Percentiles rank a stretch among this genome's conserved stretches.
phyloP scores from a whole-genome alignment of 2,113 vertebrate species.

The Bufo bufo region DNA sequence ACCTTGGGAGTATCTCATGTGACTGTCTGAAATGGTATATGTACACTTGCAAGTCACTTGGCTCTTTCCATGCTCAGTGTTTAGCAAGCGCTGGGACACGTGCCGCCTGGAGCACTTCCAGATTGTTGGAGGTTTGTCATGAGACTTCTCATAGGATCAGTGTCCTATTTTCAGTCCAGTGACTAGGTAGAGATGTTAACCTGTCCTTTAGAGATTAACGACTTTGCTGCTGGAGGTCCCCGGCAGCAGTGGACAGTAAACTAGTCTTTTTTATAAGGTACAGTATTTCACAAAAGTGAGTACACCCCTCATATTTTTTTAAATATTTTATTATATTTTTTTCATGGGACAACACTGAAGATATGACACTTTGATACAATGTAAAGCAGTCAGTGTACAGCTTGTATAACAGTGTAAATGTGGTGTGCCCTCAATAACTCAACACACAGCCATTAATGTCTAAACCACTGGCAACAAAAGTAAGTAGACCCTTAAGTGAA shows the following conservation, averaged over 20 bases:
- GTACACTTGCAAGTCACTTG: constrained; percentile 23
- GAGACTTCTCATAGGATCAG: constrained; percentile 23
- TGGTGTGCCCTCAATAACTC: too few relatives aligned
- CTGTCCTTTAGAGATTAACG: constrained; percentile 33
- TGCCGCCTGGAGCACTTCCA: constrained; percentile 34
- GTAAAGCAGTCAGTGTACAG: too few relatives aligned
- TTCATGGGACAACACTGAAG: too few relatives aligned
- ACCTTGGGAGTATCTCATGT: constrained; percentile 48
- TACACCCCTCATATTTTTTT: too few relatives aligned
- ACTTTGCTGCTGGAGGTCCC: not conserved
- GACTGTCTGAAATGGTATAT: constrained; percentile 35
- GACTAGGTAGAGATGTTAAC: constrained; percentile 20
- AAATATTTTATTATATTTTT: too few relatives aligned
- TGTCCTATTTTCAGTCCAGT: constrained; percentile 19
- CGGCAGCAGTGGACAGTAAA: not conserved
- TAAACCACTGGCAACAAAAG: too few relatives aligned
- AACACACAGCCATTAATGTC: too few relatives aligned
- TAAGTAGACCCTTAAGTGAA: too few relatives aligned
- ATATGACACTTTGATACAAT: too few relatives aligned
- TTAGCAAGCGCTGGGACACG: not conserved
- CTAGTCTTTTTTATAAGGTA: too few relatives aligned
- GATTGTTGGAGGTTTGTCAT: constrained; percentile 23
- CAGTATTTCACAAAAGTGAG: too few relatives aligned
- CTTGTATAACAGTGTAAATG: too few relatives aligned
- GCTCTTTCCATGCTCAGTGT: constrained; percentile 11